Base-by-base conservation (phyloP, 2,888 invertebrate genomes). In the Pachycephus smyrnensis region DNA sequence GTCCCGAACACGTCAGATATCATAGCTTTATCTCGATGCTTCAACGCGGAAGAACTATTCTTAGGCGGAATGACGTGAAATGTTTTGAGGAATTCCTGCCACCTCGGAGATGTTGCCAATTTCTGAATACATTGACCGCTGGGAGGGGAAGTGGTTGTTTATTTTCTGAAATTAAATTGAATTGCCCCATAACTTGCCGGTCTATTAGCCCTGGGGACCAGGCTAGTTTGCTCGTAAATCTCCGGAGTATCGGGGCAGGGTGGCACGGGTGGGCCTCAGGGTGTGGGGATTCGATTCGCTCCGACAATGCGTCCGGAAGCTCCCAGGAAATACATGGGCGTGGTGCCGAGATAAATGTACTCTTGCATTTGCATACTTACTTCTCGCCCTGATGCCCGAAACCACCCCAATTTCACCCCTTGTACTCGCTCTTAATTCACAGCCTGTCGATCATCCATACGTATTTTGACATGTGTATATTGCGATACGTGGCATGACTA, bases 221-320 rank as follows among this genome's bases (percentile, higher is more conserved):
- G 87, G 86, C 89, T 89, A 89, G 89, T 90, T 90, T 90, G 87
- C 88, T 88, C 90, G 86, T 90, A 90, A 90, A 90, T 90, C 90
- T 90, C 87, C 79, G 78, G 86, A 87, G 89, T 89, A 90, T 90
- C 88, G 88, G 89, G 83, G 79, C 37, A 80, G 85, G 85, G 83
- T 82, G 85, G 85, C 82, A 79, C 82, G 84, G 84, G 81, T 83
- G 80, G 82, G 80, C 37, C 75, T 76, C 36, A 69, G 36, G 78
- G 80, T 80, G 82, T 81, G 87, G 86, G 87, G 84, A 85, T 88
- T 89, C 87, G 89, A 89, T 89, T 88, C 86, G 83, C 77, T 6
- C 85, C 86, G 87, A 88, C 89, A 89, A 89, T 89, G 88, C 88
- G 84, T 86, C 86, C 89, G 90, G 88, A 90, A 89, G 88, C 87